phyloP scores from a whole-genome alignment of 2,113 vertebrate genomes.

The Phaethon lepturus region DNA sequence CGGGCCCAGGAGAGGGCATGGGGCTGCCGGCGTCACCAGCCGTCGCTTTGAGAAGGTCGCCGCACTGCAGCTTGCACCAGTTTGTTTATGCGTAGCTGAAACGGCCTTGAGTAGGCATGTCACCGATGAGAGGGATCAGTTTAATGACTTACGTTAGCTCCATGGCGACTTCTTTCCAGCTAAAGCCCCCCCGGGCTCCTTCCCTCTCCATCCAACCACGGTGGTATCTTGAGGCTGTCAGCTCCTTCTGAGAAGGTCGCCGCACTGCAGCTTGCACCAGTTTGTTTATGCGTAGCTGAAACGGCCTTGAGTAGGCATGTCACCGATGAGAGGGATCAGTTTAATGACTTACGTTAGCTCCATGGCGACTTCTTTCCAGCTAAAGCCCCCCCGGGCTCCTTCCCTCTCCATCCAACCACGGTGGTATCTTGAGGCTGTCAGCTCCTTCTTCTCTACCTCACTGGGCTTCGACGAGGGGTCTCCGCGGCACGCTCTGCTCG shows the following conservation, averaged over 20 bases:
- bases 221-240: not conserved
- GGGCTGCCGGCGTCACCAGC: rapidly evolving
- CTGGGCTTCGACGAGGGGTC: not conserved
- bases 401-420: not conserved
- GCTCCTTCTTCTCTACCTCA: not conserved
- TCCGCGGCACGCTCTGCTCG: not conserved
- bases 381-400: not conserved
- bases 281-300: not conserved
- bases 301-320: not conserved
- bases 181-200: not conserved
- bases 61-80: not conserved
- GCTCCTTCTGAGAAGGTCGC: not conserved
- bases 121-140: not conserved
- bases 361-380: not conserved
- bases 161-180: not conserved
- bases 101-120: not conserved
- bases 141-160: not conserved
- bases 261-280: not conserved
- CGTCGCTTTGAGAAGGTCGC: not conserved
- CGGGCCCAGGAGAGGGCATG: not conserved
- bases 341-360: not conserved
- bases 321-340: not conserved
- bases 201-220: not conserved
- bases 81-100: not conserved
- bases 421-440: not conserved